These are phyloP conservation scores for Drosophila phalerata DNA, from an alignment of 2,888 invertebrate genomes.

Conservation along the genomic window DNA sequence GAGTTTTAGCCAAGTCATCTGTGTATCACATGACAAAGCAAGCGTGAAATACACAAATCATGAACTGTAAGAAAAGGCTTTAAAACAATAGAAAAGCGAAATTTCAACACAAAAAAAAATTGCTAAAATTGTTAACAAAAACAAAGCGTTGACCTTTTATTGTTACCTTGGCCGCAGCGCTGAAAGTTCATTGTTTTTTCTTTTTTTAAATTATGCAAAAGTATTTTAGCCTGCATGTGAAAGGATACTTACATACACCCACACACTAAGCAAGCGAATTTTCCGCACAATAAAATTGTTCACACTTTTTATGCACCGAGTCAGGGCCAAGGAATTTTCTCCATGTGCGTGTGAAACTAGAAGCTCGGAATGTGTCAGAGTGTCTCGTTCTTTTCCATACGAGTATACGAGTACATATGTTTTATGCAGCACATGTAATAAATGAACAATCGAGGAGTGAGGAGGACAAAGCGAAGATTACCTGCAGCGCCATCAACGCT, in stretches of 20 bases:
- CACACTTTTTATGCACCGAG: conserved; percentile 64
- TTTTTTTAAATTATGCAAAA: conserved; percentile 67
- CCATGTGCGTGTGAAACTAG: conserved; percentile 20
- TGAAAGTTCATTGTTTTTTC: conserved; percentile 34
- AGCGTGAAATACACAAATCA: conserved; percentile 50
- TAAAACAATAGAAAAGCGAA: conserved; percentile 45
- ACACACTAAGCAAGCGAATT: conserved; percentile 50
- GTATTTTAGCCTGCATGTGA: conserved; percentile 42
- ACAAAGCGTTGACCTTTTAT: conserved; percentile 39
- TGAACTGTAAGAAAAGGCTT: conserved; percentile 28
- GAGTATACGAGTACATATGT: conserved; percentile 2
- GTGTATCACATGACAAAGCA: conserved; percentile 24
- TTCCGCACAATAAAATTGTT: conserved; percentile 77
- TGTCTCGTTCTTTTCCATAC: conserved; percentile 1
- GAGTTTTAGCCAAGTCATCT: conserved; percentile 11
- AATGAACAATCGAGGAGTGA: conserved; percentile 11
- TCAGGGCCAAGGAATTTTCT: conserved; percentile 12
- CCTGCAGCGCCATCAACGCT: neutral
- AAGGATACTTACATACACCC: conserved; percentile 31
- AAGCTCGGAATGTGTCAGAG: conserved; percentile 18
- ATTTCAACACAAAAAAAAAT: conserved; percentile 26
- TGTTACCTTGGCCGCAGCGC: conserved; percentile 48
- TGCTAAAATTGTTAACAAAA: conserved; percentile 19
- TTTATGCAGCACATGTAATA: conserved; percentile 22
- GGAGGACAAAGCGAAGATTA: neutral